phyloP scores from a whole-genome alignment of 2,888 invertebrate genomes.

The Nymphalis polychloros region DNA sequence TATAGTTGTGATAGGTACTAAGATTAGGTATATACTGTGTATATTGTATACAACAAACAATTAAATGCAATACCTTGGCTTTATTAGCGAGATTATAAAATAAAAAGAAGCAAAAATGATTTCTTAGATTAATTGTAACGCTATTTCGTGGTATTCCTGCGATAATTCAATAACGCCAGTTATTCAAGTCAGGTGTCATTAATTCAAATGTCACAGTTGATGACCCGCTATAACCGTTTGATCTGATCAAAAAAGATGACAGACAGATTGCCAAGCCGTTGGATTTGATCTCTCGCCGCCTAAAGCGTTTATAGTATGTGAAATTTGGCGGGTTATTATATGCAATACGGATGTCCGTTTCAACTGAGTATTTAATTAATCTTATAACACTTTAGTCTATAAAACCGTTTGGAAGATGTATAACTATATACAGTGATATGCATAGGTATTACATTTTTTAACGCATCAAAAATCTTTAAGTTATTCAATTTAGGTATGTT shows the following conservation, averaged over 20 bases:
- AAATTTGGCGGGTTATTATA: slow-evolving; percentile 54
- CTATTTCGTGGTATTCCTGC: slow-evolving; percentile 45
- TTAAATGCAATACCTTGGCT: neutral
- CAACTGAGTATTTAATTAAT: neutral
- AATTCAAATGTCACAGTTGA: slow-evolving; percentile 38
- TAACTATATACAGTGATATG: too few relatives aligned
- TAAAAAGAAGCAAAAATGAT: neutral
- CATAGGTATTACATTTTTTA: too few relatives aligned
- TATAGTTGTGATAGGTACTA: too few relatives aligned
- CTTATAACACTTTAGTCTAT: neutral
- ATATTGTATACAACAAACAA: too few relatives aligned
- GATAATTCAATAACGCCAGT: slow-evolving; percentile 41
- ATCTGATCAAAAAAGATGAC: slow-evolving; percentile 59
- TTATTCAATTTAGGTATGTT: too few relatives aligned
- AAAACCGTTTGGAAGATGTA: neutral
- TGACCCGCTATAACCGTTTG: slow-evolving; percentile 67
- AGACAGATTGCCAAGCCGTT: slow-evolving; percentile 62
- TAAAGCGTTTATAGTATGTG: slow-evolving; percentile 51
- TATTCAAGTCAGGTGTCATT: slow-evolving; percentile 50
- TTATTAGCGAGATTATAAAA: neutral
- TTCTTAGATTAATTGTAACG: slow-evolving; percentile 17
- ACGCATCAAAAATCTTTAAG: too few relatives aligned
- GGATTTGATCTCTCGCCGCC: slow-evolving; percentile 60
- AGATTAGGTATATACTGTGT: too few relatives aligned
- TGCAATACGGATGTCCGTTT: slow-evolving; percentile 55